Conservation (phyloP, 2,888 invertebrate species). For the Colletes collaris region DNA sequence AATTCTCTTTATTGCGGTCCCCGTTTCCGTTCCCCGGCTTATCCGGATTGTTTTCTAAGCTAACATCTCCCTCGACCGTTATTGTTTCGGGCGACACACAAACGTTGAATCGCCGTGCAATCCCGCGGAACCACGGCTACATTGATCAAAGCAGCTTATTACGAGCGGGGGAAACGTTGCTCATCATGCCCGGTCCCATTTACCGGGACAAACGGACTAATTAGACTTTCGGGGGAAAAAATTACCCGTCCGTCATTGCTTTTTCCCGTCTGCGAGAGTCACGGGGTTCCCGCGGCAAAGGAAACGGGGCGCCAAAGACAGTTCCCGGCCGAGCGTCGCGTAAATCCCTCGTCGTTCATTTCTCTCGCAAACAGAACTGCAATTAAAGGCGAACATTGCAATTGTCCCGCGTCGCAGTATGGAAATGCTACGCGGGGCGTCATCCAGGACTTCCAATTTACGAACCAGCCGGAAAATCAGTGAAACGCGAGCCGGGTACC, state of each 20-base stretch:
- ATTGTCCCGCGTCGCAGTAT: no score
- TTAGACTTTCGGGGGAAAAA: background rate
- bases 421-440: no score
- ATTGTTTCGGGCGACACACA: conserved; percentile 8
- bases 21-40: conserved; percentile 28
- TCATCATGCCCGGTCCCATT: no score
- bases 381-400: background rate
- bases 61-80: conserved; percentile 20
- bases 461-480: no score
- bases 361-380: background rate
- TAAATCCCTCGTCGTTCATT: background rate
- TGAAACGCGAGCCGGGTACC: no score
- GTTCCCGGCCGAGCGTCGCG: no score
- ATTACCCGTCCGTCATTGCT: background rate
- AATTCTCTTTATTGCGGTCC: conserved; percentile 48
- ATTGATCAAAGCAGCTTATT: background rate
- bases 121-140: background rate
- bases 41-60: conserved; percentile 48
- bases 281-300: no score
- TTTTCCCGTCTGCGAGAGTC: background rate
- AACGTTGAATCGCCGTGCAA: background rate
- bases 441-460: no score
- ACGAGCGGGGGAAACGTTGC: background rate
- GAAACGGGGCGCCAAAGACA: background rate
- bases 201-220: background rate